Percentiles rank a stretch among this genome's conserved stretches.
Conservation (phyloP, 2,797 vertebrate species). For the Poeciliopsis gracilis region DNA sequence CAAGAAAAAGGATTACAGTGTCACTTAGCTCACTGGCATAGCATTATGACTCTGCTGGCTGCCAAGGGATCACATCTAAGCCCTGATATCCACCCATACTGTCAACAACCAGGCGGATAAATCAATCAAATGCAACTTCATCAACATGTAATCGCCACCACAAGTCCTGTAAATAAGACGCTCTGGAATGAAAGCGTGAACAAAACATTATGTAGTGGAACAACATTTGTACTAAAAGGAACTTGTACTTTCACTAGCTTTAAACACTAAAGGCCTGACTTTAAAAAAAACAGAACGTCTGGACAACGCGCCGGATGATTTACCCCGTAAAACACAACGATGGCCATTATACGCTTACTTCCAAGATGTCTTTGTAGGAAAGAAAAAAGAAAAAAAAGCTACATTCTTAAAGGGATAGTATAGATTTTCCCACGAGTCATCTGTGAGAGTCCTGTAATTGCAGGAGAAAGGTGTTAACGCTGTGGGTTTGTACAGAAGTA, state of each 20-base stretch:
- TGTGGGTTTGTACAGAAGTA: background rate
- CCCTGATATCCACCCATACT: constrained; percentile 47
- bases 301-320: background rate
- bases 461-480: background rate
- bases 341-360: background rate
- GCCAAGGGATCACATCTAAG: constrained; percentile 66
- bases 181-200: background rate
- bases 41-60: constrained; percentile 43
- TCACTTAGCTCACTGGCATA: constrained; percentile 57
- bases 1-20: constrained; percentile 67
- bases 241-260: background rate
- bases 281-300: background rate
- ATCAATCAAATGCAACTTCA: constrained; percentile 63
- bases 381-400: background rate
- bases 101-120: constrained; percentile 60
- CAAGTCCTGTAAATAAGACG: background rate
- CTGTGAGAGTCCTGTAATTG: background rate
- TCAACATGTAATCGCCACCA: constrained; percentile 1
- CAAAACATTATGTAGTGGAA: background rate
- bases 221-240: background rate
- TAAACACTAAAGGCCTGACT: background rate
- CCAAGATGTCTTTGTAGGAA: background rate
- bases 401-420: background rate
- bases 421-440: background rate
- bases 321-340: background rate